These are phyloP conservation scores for Silurus aristotelis DNA, from an alignment of 2,797 vertebrate genomes.

Conservation along the genomic window DNA sequence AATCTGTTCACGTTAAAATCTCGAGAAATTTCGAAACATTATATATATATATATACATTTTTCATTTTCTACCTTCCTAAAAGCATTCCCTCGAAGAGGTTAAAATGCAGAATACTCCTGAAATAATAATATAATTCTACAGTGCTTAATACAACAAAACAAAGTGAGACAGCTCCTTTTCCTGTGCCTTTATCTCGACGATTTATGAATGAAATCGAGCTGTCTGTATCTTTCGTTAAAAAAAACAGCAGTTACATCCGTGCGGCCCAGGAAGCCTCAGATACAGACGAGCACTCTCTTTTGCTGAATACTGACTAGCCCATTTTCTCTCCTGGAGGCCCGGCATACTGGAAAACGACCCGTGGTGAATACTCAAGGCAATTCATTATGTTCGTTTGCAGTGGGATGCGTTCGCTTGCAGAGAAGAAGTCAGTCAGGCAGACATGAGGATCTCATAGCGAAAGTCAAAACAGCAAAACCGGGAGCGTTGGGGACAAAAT, in stretches of 20 bases:
- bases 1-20: background rate
- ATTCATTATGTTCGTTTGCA: slow-evolving; percentile 47
- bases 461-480: slow-evolving; percentile 4
- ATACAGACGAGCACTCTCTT: slow-evolving; percentile 17
- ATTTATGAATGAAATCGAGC: slow-evolving; percentile 6
- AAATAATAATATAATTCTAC: background rate
- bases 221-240: slow-evolving; percentile 5
- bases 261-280: slow-evolving; percentile 6
- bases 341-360: slow-evolving; percentile 35
- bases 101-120: too few relatives aligned
- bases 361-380: slow-evolving; percentile 38
- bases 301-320: slow-evolving; percentile 33
- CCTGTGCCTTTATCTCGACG: background rate
- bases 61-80: background rate
- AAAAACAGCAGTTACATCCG: slow-evolving; percentile 23
- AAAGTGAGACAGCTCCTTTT: background rate
- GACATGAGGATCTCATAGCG: slow-evolving; percentile 19
- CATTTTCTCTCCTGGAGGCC: slow-evolving; percentile 34
- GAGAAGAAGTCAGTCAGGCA: slow-evolving; percentile 22
- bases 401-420: background rate
- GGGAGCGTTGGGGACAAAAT: background rate
- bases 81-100: background rate
- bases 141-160: background rate
- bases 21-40: background rate
- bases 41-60: background rate